Evolutionary conservation across 2,113 vertebrate genomes (phyloP).

Genomic region (Sinocyclocheilus anshuiensis): DNA sequence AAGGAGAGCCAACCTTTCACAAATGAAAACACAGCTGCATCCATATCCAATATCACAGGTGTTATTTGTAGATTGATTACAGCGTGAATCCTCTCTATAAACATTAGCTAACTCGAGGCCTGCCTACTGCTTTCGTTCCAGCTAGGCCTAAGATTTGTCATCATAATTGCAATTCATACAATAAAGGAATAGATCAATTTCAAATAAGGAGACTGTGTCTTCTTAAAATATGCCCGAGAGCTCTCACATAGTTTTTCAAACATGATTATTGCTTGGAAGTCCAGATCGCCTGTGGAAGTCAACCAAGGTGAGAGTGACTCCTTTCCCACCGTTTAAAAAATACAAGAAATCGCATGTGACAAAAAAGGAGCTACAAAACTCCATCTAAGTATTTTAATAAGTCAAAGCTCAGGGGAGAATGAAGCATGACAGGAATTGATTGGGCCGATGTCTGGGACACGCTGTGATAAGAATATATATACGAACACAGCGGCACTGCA

Average conservation of each 20-base stretch:
- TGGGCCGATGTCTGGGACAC: conserved; percentile 28
- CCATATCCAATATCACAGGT: conserved; percentile 34
- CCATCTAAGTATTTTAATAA: conserved; percentile 32
- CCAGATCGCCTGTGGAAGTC: not conserved
- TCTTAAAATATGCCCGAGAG: conserved; percentile 26
- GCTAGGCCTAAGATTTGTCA: conserved; percentile 30
- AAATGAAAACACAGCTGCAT: conserved; percentile 38
- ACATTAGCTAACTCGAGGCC: conserved; percentile 33
- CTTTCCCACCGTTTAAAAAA: conserved; percentile 28
- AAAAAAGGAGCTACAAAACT: conserved; percentile 37
- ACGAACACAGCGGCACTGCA: not conserved
- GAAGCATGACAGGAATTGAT: conserved; percentile 39
- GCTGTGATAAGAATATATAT: conserved; percentile 40
- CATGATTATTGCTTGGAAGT: conserved; percentile 24
- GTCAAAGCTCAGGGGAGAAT: conserved; percentile 35
- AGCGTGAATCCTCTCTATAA: conserved; percentile 27
- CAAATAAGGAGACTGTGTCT: conserved; percentile 41
- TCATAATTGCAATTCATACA: conserved; percentile 41
- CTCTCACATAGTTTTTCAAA: conserved; percentile 23
- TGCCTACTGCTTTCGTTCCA: not conserved
- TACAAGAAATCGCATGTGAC: not conserved
- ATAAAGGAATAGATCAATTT: conserved; percentile 47
- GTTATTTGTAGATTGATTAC: conserved; percentile 40
- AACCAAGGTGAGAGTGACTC: conserved; percentile 31
- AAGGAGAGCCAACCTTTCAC: conserved; percentile 38